A percentile compares a stretch with the other conserved stretches of the same genome.
These are phyloP conservation scores for Pantherophis alleghaniensis DNA, from an alignment of 2,797 vertebrate genomes.

Conservation along the genomic window DNA sequence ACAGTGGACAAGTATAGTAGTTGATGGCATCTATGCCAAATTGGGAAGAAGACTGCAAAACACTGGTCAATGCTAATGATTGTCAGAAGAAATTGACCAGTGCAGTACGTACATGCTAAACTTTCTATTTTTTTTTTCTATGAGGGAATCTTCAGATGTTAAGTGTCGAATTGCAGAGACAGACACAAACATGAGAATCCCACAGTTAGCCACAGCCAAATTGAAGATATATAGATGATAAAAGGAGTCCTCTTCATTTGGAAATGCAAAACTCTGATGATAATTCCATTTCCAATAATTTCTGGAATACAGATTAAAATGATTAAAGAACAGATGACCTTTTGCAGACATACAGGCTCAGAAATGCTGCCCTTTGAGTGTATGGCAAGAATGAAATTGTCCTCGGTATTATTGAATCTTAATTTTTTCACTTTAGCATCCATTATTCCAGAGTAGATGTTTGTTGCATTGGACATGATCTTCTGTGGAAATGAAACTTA, in stretches of 20 bases:
- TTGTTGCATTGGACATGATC: not conserved
- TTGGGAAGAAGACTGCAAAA: not conserved
- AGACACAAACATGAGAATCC: not conserved
- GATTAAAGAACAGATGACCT: not conserved
- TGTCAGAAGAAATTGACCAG: not conserved
- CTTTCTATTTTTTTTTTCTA: not conserved
- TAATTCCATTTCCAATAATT: not conserved
- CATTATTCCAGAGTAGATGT: not conserved
- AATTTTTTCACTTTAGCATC: not conserved
- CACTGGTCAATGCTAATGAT: not conserved
- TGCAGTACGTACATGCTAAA: not conserved
- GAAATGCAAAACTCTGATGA: not conserved
- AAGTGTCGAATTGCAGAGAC: fast-evolving
- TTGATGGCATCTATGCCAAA: not conserved
- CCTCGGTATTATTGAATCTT: not conserved
- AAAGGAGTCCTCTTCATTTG: not conserved
- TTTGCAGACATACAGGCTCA: not conserved
- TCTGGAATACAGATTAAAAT: not conserved
- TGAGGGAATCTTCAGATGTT: no score
- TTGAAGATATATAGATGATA: not conserved
- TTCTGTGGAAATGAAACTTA: not conserved
- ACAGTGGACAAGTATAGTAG: not conserved
- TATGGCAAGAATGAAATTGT: not conserved
- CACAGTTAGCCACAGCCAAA: not conserved
- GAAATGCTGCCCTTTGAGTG: not conserved